A percentile compares a stretch with the other conserved stretches of the same genome.
Conservation (phyloP, 2,797 vertebrate species). For the Heteromormyrus szaboi region DNA sequence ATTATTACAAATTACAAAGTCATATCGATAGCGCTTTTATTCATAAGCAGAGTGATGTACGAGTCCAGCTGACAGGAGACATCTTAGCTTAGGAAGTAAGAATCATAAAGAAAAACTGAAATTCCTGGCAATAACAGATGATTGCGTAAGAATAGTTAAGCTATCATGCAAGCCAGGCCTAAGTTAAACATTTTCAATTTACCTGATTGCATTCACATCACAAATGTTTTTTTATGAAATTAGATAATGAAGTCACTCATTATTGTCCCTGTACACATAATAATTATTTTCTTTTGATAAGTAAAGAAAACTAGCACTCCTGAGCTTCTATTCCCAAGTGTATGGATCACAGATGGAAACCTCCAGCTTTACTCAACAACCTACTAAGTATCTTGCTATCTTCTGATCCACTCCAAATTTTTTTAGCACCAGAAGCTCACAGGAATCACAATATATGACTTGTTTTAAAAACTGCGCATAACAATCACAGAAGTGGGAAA, state of each 20-base stretch:
- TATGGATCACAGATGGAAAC: background rate
- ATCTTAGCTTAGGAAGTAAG: background rate
- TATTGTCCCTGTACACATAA: background rate
- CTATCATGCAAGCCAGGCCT: too few relatives aligned
- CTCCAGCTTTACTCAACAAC: background rate
- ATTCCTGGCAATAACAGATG: background rate
- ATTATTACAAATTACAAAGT: background rate
- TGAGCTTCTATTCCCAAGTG: background rate
- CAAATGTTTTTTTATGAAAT: background rate
- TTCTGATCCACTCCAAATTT: background rate
- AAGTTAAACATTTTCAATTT: background rate
- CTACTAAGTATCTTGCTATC: background rate
- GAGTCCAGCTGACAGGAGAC: background rate
- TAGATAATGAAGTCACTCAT: background rate
- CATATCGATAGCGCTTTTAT: background rate
- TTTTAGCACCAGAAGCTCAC: background rate
- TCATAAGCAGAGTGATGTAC: background rate
- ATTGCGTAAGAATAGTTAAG: background rate
- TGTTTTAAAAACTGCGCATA: background rate
- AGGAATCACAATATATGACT: background rate
- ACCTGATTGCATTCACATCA: background rate
- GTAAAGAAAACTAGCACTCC: background rate
- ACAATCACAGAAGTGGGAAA: background rate
- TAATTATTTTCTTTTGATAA: background rate
- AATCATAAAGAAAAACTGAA: background rate